phyloP scores from a whole-genome alignment of 2,113 vertebrate species.

The Catagonus wagneri region DNA sequence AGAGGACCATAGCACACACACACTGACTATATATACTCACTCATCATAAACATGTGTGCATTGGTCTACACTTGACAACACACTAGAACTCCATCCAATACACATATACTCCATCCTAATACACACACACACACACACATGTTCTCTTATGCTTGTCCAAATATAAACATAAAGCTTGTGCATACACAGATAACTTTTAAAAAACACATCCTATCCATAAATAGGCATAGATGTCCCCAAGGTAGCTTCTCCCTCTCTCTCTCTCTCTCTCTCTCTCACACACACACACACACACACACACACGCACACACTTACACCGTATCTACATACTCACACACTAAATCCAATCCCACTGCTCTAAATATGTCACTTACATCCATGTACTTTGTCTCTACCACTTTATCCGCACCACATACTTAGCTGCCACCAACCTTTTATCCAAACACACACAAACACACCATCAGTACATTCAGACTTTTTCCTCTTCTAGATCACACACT shows the following conservation, averaged over 20 bases:
- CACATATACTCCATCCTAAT: neutral
- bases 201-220: neutral
- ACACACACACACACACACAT: neutral
- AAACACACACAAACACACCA: neutral
- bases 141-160: neutral
- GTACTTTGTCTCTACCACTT: neutral
- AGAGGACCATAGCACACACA: neutral
- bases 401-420: neutral
- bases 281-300: neutral
- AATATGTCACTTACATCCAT: neutral
- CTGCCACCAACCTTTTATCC: neutral
- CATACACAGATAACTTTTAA: neutral
- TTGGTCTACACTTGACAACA: neutral
- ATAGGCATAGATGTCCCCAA: neutral
- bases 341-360: neutral
- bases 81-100: neutral
- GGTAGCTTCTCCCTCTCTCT: neutral
- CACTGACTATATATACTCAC: neutral
- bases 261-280: neutral
- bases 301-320: too few species aligned
- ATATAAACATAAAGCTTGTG: neutral
- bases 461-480: neutral
- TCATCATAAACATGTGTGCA: neutral
- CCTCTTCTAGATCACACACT: neutral
- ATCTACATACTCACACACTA: too few species aligned